Conservation (phyloP, 2,888 invertebrate species). For the Lampropteryx suffumata region DNA sequence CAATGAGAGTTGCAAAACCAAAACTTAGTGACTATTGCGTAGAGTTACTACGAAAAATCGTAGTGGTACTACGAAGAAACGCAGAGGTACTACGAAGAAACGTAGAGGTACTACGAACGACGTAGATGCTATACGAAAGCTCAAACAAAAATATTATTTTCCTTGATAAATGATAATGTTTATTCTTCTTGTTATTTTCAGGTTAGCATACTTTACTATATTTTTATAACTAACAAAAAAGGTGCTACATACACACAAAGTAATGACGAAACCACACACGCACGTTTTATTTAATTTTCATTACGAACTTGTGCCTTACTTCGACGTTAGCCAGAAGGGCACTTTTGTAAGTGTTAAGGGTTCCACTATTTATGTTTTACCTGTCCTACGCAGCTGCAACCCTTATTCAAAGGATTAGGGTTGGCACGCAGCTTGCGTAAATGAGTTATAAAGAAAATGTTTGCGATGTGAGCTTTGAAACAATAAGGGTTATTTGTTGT, state of each 20-base stretch:
- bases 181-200: no score
- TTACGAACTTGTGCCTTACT: conserved; percentile 36
- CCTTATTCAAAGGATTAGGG: conserved; percentile 64
- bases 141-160: no score
- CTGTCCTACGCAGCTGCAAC: conserved; percentile 64
- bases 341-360: conserved; percentile 67
- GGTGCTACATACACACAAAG: conserved; percentile 1
- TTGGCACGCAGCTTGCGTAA: conserved; percentile 30
- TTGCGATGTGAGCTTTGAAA: background rate
- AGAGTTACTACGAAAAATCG: no score
- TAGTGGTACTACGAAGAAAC: background rate
- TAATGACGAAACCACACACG: conserved; percentile 9
- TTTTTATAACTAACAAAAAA: no score
- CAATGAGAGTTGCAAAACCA: no score
- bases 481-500: background rate
- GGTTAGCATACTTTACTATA: no score
- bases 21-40: background rate
- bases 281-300: conserved; percentile 19
- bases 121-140: no score
- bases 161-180: no score
- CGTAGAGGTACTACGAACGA: background rate
- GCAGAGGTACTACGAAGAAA: background rate
- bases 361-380: conserved; percentile 67
- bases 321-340: conserved; percentile 53
- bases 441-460: conserved; percentile 22